Evolutionary conservation across 2,888 invertebrate genomes (phyloP).

Genomic region (Drosophila dives): DNA sequence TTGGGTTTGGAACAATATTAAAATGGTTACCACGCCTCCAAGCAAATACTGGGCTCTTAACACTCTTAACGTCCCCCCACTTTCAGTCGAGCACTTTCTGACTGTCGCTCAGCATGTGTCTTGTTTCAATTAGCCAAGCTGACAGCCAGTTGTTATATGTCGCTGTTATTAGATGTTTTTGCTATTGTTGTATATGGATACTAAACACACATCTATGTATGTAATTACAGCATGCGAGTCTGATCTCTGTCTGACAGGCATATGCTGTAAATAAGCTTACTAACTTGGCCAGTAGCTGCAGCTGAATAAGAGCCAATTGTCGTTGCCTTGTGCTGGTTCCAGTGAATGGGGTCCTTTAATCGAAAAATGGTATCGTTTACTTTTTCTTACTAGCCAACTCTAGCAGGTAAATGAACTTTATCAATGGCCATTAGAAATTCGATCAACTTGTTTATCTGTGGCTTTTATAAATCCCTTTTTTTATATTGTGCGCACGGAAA

Average conservation of each 20-base stretch:
- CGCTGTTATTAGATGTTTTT: constrained; percentile 25
- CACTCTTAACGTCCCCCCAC: neutral
- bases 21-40: constrained; percentile 21
- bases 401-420: constrained; percentile 73
- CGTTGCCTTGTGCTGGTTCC: constrained; percentile 24
- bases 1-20: constrained; percentile 8
- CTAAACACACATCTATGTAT: constrained; percentile 40
- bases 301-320: constrained; percentile 12
- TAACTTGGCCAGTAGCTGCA: constrained; percentile 15
- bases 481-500: constrained; percentile 63
- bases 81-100: constrained; percentile 15
- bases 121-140: constrained; percentile 66
- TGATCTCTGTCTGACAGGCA: constrained; percentile 63
- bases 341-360: constrained; percentile 28
- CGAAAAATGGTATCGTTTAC: constrained; percentile 60
- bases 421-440: constrained; percentile 73
- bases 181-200: constrained; percentile 26
- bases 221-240: constrained; percentile 75
- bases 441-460: constrained; percentile 68
- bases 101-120: constrained; percentile 50
- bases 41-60: constrained; percentile 8
- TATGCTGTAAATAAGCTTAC: constrained; percentile 26
- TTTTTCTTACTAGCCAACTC: constrained; percentile 17
- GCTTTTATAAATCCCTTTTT: neutral
- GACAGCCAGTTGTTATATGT: constrained; percentile 47